Base-by-base conservation (phyloP, 2,113 vertebrate genomes). In the Callithrix jacchus region DNA sequence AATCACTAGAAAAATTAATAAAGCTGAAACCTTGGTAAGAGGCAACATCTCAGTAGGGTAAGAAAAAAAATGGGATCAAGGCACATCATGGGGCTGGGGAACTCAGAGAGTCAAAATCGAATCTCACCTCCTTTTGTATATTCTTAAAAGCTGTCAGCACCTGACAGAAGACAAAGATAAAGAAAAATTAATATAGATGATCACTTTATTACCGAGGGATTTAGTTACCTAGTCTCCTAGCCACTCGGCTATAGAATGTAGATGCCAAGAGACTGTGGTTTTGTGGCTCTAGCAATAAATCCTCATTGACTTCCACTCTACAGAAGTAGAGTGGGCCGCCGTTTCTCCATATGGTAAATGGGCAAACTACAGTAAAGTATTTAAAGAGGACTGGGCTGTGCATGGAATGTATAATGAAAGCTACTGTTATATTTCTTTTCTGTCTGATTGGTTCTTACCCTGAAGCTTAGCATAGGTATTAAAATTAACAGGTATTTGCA, bases 61-160 rank as follows among this genome's bases (percentile, higher is more conserved):
- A 87, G 27, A 8, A 73, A 86, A 86, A 35, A 92, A 89, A 27
- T 23, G 37, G 71, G 40, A 74, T 37, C 42, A 79, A 94, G n/a
- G 42, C 71, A 73, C 40, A 18, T 81, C 37, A 80, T 45, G 16
- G 76, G 27, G 35, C 3, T 16, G 84, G 47, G 47, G 25, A 93
- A 93, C 84, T 80, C 91, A 81, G 42, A 90, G 37, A 87, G 74
- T 83, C 37, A 30, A 71, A 89, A 87, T 90, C 92, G 93, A 96
- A 96, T 66, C 94, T 97, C 37, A 96, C 95, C 95, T 98, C 96
- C 3, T 96, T 94, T 74, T 97, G 97, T 94, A 98, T 97, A 81
- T 95, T 81, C 56, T 56, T 98, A 96, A 97, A 97, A 84, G 95
- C 94, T 37, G 35, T 89, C 82, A 94, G 58, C 23, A 97, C 96